These are phyloP conservation scores for Nezara viridula DNA, from an alignment of 2,888 invertebrate species.

Conservation along the genomic window DNA sequence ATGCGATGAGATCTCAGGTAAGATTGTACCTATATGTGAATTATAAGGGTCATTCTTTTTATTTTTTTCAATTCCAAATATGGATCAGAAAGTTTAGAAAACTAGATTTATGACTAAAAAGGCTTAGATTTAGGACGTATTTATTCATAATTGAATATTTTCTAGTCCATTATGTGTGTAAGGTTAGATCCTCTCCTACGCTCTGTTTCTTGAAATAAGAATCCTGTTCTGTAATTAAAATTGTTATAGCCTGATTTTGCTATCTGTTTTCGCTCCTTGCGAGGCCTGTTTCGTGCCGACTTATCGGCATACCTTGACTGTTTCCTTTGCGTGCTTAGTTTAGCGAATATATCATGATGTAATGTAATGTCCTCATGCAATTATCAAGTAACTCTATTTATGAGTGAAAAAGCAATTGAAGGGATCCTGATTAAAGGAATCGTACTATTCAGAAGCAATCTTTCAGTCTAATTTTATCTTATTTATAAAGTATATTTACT, in stretches of 20 bases:
- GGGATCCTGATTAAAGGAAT: not conserved
- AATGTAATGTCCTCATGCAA: conserved; percentile 27
- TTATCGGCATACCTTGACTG: conserved; percentile 12
- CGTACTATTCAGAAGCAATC: not conserved
- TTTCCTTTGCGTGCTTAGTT: not conserved
- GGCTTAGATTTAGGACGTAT: too few species aligned
- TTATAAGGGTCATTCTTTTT: too few species aligned
- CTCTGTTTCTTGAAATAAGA: not conserved
- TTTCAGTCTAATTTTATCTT: not conserved
- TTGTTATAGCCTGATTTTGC: not conserved
- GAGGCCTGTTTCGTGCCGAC: not conserved
- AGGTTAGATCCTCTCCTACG: not conserved
- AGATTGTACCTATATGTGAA: too few species aligned
- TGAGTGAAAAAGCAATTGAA: not conserved
- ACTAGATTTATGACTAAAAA: too few species aligned
- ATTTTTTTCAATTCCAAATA: too few species aligned
- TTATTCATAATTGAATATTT: too few species aligned
- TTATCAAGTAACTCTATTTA: conserved; percentile 8
- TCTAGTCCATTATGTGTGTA: not conserved
- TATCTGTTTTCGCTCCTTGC: not conserved
- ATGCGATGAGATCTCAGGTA: too few species aligned
- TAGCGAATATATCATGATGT: not conserved
- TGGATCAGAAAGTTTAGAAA: too few species aligned
- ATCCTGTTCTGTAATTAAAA: not conserved
- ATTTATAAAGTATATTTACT: too few species aligned